Evolutionary conservation across 2,797 vertebrate species (phyloP), one percentile per base, ranked within the genome.

Genomic region (Eidolon dupreanum): DNA sequence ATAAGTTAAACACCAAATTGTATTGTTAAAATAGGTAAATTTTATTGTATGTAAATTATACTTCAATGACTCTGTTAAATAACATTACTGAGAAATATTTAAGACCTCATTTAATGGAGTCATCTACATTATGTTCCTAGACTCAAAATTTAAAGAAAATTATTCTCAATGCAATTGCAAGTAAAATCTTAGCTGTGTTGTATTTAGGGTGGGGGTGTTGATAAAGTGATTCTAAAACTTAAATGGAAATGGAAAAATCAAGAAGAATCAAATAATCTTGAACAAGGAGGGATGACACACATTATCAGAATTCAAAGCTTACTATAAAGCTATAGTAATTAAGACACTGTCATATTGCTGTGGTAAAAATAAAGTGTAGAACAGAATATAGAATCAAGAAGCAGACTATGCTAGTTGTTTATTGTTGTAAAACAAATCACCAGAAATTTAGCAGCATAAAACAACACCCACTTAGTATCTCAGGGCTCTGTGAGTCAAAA

Each of bases 111-210:
- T 87, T 88, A 75, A 75, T 59, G 16, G 33, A 4, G 10, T 7
- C 46, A 83, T 83, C 70, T 68, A 77, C 51, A 75, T 61, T 28
- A 74, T 61, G 43, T 95, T 75, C 33, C n/a, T 36, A 68, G 5
- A 33, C 63, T 96, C 19, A 90, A 90, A 87, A 46, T 81, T 87
- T 70, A 93, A 90, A 79, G 68, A 53, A 41, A 75, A 66, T 81
- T 90, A 17, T 88, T 61, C 16, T 75, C 24, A 74, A 20, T 12
- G 6, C 49, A 65, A 71, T 70, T 81, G 19, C 7, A 81, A n/a
- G 9, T 89, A 75, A 90, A 82, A 82, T 74, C 22, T 75, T 8
- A 6, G 10, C 17, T 74, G 2, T 19, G 3, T 22, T 77, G 33
- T 55, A 77, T 55, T 55, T 77, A n/a, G 13, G 74, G 12, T 6